Conservation (phyloP, 2,113 vertebrate genomes). For the Phalacrocorax pelagicus region DNA sequence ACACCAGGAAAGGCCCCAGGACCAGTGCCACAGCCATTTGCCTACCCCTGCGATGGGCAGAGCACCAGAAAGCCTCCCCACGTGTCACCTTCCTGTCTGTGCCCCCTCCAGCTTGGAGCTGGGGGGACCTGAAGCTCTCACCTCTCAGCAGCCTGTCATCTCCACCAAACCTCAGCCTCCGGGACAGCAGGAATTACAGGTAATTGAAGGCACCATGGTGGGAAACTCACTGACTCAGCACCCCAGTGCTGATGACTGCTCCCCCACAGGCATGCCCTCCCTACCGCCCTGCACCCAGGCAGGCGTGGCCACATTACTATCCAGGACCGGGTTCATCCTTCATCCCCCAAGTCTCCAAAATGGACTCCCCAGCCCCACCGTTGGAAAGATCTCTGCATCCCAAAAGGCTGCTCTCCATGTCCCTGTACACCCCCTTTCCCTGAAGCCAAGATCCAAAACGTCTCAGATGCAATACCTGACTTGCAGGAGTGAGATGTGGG, state of each 20-base stretch:
- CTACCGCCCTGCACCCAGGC: background rate
- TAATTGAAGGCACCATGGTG: background rate
- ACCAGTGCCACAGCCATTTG: background rate
- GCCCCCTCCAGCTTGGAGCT: background rate
- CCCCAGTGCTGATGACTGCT: background rate
- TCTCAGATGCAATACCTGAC: background rate
- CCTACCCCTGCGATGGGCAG: background rate
- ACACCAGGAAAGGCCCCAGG: background rate
- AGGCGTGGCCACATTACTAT: accelerated
- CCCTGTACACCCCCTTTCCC: accelerated
- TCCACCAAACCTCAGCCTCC: background rate
- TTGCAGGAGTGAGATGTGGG: accelerated
- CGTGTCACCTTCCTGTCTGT: background rate
- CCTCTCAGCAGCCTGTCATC: background rate
- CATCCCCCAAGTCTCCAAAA: background rate
- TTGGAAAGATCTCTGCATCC: background rate
- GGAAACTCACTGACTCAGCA: background rate
- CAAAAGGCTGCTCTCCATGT: background rate
- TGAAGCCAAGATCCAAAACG: background rate
- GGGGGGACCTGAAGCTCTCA: background rate
- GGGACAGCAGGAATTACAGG: background rate
- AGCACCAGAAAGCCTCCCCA: background rate
- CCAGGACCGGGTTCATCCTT: background rate
- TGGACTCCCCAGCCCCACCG: background rate
- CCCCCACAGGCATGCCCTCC: background rate